These are phyloP conservation scores for Dicyrtomina minuta DNA, from an alignment of 2,888 invertebrate species.

Conservation along the genomic window DNA sequence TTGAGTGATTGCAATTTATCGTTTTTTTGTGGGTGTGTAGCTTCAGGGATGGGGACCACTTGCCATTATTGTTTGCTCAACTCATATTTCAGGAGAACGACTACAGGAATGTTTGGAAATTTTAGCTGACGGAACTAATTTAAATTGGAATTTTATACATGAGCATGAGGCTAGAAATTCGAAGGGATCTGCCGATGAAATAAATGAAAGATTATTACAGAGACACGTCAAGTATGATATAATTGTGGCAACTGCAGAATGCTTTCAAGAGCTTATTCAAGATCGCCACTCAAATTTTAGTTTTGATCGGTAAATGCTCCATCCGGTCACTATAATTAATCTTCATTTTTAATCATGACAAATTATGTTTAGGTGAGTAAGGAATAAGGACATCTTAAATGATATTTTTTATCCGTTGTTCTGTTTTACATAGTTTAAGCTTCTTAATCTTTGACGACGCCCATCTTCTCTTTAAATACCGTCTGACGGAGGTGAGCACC, in stretches of 20 bases:
- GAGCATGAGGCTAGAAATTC: neutral
- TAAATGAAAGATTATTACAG: neutral
- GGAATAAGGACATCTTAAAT: too few relatives aligned
- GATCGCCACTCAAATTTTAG: constrained; percentile 5
- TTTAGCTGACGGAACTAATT: neutral
- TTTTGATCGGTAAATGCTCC: constrained; percentile 30
- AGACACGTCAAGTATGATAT: constrained; percentile 20
- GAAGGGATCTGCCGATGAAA: neutral
- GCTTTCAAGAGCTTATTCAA: constrained; percentile 8
- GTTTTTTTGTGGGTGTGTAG: too few relatives aligned
- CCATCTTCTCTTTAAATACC: constrained; percentile 21
- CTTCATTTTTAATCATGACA: too few relatives aligned
- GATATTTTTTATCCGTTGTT: too few relatives aligned
- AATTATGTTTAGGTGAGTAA: too few relatives aligned
- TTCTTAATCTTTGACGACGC: constrained; percentile 31
- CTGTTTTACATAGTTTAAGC: constrained; percentile 23
- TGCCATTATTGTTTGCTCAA: constrained; percentile 16
- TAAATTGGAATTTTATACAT: constrained; percentile 2
- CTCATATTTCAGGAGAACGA: neutral
- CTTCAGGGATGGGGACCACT: constrained; percentile 19
- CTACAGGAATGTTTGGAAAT: constrained; percentile 1
- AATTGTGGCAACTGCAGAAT: constrained; percentile 25
- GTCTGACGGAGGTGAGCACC: neutral
- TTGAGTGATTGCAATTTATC: neutral
- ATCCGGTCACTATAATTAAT: too few relatives aligned